Evolutionary conservation across 2,888 invertebrate species (phyloP).

Genomic region (Blomia tropicalis): DNA sequence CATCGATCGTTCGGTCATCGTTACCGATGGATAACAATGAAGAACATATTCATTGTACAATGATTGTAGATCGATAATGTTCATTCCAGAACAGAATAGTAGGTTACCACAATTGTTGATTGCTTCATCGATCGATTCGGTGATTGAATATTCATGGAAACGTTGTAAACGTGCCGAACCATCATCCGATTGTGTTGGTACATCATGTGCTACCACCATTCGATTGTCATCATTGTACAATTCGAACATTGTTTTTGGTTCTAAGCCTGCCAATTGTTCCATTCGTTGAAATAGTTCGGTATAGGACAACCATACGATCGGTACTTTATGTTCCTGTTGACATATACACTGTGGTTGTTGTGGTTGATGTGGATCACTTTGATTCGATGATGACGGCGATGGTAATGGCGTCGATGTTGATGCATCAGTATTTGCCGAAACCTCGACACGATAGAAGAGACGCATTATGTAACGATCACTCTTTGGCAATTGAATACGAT

Average conservation of each 20-base stretch:
- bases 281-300: not conserved
- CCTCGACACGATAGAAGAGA: not conserved
- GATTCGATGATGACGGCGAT: not conserved
- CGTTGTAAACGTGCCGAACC: too few species aligned
- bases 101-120: too few species aligned
- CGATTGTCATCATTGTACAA: not conserved
- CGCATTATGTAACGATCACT: not conserved
- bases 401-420: not conserved
- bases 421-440: not conserved
- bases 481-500: not conserved
- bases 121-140: too few species aligned
- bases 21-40: not conserved
- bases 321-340: not conserved
- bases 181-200: too few species aligned
- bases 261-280: not conserved
- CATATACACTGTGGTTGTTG: not conserved
- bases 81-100: not conserved
- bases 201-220: too few species aligned
- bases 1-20: not conserved
- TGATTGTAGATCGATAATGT: not conserved
- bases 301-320: not conserved
- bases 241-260: not conserved
- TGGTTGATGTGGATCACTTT: not conserved
- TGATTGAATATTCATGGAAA: too few species aligned
- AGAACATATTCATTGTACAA: not conserved